Evolutionary conservation across 2,113 vertebrate species (phyloP), one percentile per base, ranked within the genome.

Genomic region (Pelobates fuscus): DNA sequence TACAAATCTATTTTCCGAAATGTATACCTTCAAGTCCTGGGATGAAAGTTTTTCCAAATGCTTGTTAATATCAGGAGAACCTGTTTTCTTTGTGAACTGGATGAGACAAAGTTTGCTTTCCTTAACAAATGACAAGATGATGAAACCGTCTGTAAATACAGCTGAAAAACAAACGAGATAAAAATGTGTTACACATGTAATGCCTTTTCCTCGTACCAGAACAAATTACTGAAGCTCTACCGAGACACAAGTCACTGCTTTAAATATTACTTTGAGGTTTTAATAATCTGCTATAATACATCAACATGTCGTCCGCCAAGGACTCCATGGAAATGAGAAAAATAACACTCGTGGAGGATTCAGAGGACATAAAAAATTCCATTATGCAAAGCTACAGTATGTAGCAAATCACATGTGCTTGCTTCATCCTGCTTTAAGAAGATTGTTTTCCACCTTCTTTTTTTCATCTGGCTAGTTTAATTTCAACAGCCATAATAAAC

Each of bases 51-150:
- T 99, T 85, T 96, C 94, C 63, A 87, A 44, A 74, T 81, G 91
- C 82, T 82, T 90, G 84, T 87, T 92, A 80, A 84, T 54, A 82
- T 95, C 88, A 0, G 86, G 81, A 79, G 91, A 94, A 84, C 85
- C 86, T 85, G 86, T 88, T 78, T 87, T 93, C 88, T 92, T 96
- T 87, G 89, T 84, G 87, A 98, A 92, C 80, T 93, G 91, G 86
- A 98, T 88, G 66, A 92, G 91, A 74, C 94, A 94, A 81, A 98
- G 90, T 52, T 96, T 94, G 87, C 88, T 94, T 82, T 87, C 90
- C 85, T 95, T 93, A 88, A 92, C 89, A 88, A 98, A 95, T 73
- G 94, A 92, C 84, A 99, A 87, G 82, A 98, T 89, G 81, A 99
- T 89, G 86, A 98, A 94, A 86, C 77, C 87, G 46, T 98, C 95